Conservation (phyloP, 1,140 invertebrate genomes). For the Ceratosolen solmsi region DNA sequence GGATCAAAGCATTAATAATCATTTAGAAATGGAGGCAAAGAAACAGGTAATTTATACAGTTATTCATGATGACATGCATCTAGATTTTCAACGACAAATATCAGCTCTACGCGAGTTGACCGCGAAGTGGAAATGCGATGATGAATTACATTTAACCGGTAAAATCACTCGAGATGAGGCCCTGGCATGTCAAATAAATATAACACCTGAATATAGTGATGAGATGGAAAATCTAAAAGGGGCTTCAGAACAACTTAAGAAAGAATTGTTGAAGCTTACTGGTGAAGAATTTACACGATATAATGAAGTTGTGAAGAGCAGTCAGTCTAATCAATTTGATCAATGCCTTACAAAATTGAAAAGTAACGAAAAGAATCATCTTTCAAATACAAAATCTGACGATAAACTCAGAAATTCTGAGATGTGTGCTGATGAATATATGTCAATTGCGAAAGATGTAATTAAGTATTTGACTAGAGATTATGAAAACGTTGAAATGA, state of each 20-base stretch:
- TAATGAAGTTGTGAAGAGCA: not conserved
- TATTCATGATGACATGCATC: conserved; percentile 65
- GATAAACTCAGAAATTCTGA: too few species aligned
- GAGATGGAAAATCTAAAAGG: conserved; percentile 34
- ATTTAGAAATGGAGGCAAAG: conserved; percentile 62
- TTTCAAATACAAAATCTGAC: too few species aligned
- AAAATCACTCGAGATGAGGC: not conserved
- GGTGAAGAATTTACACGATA: not conserved
- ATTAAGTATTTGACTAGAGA: not conserved
- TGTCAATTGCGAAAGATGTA: too few species aligned
- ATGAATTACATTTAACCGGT: conserved; percentile 51
- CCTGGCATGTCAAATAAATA: not conserved
- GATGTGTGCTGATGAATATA: too few species aligned
- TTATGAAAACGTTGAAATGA: conserved; percentile 17
- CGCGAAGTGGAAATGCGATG: conserved; percentile 65
- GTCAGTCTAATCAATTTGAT: not conserved
- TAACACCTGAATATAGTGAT: not conserved
- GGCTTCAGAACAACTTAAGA: conserved; percentile 36
- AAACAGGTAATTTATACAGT: conserved; percentile 70
- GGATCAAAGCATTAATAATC: not conserved
- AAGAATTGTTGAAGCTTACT: conserved; percentile 23
- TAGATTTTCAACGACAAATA: conserved; percentile 67
- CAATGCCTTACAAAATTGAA: not conserved
- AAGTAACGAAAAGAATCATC: not conserved
- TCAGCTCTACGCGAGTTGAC: conserved; percentile 64